These are phyloP conservation scores for Cyclargus thomasi DNA, from an alignment of 1,140 invertebrate species.

Conservation along the genomic window DNA sequence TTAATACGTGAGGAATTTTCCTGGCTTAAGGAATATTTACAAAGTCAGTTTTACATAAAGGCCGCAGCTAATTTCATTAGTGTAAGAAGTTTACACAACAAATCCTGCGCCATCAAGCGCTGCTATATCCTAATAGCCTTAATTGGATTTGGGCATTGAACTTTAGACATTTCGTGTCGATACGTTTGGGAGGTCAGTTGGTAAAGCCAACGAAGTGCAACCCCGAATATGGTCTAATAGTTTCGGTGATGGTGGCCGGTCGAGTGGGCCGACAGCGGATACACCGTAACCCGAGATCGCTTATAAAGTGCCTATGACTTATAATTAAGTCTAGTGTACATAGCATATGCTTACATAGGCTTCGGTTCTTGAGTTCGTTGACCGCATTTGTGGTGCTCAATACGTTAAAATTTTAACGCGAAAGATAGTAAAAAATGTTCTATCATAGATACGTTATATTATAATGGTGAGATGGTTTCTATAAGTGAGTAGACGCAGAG, in stretches of 20 bases:
- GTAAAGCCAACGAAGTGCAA: constrained; percentile 68
- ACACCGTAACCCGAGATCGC: constrained; percentile 49
- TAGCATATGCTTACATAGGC: not conserved
- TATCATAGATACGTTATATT: no score
- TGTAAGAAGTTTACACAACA: constrained; percentile 24
- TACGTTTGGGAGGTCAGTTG: constrained; percentile 60
- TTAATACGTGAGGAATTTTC: not conserved
- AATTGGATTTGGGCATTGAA: constrained; percentile 64
- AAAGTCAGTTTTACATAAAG: constrained; percentile 7
- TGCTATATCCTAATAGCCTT: constrained; percentile 34
- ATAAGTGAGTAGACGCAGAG: no score
- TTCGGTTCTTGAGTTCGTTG: not conserved
- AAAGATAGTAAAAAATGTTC: no score
- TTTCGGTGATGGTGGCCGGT: constrained; percentile 54
- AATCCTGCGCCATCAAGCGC: constrained; percentile 23
- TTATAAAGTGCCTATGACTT: constrained; percentile 26
- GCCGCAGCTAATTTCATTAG: constrained; percentile 7
- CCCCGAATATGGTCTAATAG: constrained; percentile 65
- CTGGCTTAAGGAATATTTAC: not conserved
- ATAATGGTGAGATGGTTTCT: no score
- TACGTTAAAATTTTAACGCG: no score
- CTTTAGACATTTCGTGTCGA: constrained; percentile 59
- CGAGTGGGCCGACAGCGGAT: constrained; percentile 46
- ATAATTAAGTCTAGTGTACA: constrained; percentile 13
- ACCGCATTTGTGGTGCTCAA: not conserved